Evolutionary conservation across 2,797 vertebrate genomes (phyloP).

Genomic region (Rousettus madagascariensis): DNA sequence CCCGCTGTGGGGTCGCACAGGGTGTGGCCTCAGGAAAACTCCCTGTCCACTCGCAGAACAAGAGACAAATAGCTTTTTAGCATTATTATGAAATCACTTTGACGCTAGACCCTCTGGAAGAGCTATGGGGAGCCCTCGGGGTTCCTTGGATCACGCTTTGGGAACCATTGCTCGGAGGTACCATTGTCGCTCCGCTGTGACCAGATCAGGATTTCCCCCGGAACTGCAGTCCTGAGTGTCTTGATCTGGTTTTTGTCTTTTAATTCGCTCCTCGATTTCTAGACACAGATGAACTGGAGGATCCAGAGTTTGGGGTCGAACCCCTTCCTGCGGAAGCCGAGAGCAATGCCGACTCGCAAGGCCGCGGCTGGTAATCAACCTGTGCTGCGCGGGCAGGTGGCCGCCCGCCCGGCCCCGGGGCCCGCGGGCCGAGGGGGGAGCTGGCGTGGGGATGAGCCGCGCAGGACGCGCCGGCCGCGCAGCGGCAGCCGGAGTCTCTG

Average conservation of each 20-base stretch:
- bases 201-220: background rate
- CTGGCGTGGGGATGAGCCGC: accelerated
- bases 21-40: background rate
- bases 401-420: background rate
- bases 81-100: accelerated
- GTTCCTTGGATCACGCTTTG: background rate
- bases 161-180: accelerated
- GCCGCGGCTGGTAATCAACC: constrained; percentile 74
- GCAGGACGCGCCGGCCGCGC: too few species aligned
- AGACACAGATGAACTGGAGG: constrained; percentile 49
- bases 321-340: background rate
- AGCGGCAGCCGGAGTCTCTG: background rate
- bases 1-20: background rate
- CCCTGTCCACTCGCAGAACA: accelerated
- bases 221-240: background rate
- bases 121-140: accelerated
- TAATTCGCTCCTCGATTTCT: constrained; percentile 47
- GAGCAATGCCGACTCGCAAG: constrained; percentile 52
- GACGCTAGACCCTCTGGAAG: background rate
- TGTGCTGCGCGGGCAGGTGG: accelerated
- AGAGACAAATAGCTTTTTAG: accelerated
- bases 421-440: background rate
- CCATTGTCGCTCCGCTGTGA: accelerated
- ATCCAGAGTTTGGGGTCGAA: background rate
- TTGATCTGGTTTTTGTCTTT: background rate